phyloP scores from a whole-genome alignment of 2,888 invertebrate genomes.

The Drosophila neotestacea region DNA sequence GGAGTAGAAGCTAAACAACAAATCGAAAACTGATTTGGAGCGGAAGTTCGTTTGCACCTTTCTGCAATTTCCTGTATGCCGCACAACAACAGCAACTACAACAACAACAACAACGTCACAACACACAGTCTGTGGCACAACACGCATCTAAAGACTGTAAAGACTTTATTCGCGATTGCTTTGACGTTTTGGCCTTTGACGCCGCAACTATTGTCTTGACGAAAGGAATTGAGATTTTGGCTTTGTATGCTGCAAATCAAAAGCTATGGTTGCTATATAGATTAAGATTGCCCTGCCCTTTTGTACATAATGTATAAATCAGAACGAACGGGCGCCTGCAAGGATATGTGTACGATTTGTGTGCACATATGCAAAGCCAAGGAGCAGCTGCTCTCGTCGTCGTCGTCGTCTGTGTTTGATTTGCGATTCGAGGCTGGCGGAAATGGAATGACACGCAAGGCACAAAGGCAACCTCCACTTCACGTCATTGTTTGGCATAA shows the following conservation, averaged over 20 bases:
- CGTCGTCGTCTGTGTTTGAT: slow-evolving; percentile 62
- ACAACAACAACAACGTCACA: slow-evolving; percentile 14
- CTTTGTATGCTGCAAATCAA: slow-evolving; percentile 62
- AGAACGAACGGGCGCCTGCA: neutral
- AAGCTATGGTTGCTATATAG: slow-evolving; percentile 59
- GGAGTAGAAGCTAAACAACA: slow-evolving; percentile 55
- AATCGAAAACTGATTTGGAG: slow-evolving; percentile 81
- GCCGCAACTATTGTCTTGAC: slow-evolving; percentile 58
- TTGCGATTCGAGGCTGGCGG: slow-evolving; percentile 75
- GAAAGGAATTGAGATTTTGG: slow-evolving; percentile 11
- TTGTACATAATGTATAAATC: neutral
- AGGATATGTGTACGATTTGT: slow-evolving; percentile 18
- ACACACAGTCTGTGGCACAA: neutral
- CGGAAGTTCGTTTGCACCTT: slow-evolving; percentile 84
- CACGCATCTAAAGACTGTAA: slow-evolving; percentile 25
- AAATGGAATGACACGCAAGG: slow-evolving; percentile 83
- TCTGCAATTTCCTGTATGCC: slow-evolving; percentile 78
- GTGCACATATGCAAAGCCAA: slow-evolving; percentile 49
- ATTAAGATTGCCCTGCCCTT: slow-evolving; percentile 44
- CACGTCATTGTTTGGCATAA: slow-evolving; percentile 70
- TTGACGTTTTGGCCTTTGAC: slow-evolving; percentile 81
- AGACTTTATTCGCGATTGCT: slow-evolving; percentile 32
- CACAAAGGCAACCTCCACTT: slow-evolving; percentile 64
- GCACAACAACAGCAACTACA: slow-evolving; percentile 14
- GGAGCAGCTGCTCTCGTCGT: slow-evolving; percentile 59